Conservation (phyloP, 2,113 vertebrate genomes). For the Falcunculus frontatus region DNA sequence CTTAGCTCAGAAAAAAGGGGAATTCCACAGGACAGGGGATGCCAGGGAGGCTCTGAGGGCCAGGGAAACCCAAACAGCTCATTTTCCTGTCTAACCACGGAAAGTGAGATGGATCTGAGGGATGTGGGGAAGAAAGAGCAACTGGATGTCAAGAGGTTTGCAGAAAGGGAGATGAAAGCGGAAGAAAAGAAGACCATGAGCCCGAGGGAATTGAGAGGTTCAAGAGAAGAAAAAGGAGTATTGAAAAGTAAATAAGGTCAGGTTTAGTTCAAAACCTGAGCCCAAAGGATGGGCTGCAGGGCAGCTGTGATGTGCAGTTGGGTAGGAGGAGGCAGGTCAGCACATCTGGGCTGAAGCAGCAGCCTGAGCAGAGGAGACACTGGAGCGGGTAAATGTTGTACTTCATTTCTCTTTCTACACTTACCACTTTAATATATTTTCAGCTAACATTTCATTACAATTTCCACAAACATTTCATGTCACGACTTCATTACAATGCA, state of each 20-base stretch:
- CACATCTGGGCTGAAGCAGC: not conserved
- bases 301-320: not conserved
- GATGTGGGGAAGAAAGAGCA: not conserved
- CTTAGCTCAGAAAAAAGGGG: not conserved
- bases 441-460: conserved; percentile 46
- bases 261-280: not conserved
- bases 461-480: conserved; percentile 51
- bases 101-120: not conserved
- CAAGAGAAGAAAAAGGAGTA: not conserved
- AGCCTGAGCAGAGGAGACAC: not conserved
- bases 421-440: conserved; percentile 22
- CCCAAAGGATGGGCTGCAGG: not conserved
- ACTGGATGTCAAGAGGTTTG: not conserved
- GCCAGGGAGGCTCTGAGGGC: not conserved
- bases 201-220: not conserved
- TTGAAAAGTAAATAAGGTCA: not conserved
- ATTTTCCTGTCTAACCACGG: not conserved
- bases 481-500: not conserved
- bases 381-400: not conserved
- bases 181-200: not conserved
- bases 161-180: not conserved
- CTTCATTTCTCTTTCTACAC: not conserved
- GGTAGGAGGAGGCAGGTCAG: not conserved
- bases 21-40: not conserved
- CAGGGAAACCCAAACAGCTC: not conserved